These are phyloP conservation scores for Sapajus apella DNA, from an alignment of 2,113 vertebrate genomes.

Conservation along the genomic window DNA sequence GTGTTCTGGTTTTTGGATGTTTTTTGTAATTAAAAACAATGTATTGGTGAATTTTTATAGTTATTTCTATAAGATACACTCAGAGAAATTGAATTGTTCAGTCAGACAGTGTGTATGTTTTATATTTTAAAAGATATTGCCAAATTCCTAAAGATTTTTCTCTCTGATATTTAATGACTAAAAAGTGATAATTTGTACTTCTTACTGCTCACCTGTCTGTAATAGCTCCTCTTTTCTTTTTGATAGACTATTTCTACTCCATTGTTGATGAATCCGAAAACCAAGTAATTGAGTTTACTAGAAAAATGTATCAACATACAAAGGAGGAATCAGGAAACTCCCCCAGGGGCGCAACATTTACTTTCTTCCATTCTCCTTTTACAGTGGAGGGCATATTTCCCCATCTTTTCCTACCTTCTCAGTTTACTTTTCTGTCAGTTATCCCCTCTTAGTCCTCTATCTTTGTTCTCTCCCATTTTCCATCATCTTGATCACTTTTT, in stretches of 20 bases:
- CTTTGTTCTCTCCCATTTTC: not conserved
- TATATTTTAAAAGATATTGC: slow-evolving; percentile 39
- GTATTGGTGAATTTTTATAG: not conserved
- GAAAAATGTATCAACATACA: not conserved
- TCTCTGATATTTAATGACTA: not conserved
- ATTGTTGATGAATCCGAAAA: not conserved
- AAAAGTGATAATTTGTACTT: not conserved
- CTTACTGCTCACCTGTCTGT: not conserved
- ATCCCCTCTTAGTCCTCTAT: not conserved
- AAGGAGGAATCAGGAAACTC: not conserved
- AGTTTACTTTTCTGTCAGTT: not conserved
- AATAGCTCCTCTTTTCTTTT: not conserved
- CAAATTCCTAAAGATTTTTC: not conserved
- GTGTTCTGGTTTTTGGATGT: not conserved
- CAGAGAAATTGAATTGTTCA: not conserved
- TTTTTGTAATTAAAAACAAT: not conserved
- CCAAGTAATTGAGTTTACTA: not conserved
- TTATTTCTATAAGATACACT: slow-evolving; percentile 15
- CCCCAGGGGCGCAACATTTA: not conserved
- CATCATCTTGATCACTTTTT: not conserved
- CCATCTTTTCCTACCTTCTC: not conserved
- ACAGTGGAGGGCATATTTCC: not conserved
- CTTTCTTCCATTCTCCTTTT: not conserved
- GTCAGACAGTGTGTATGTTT: not conserved
- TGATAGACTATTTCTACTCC: not conserved